These are phyloP conservation scores for Zaprionus lineosus DNA, from an alignment of 2,888 invertebrate genomes.

Conservation along the genomic window DNA sequence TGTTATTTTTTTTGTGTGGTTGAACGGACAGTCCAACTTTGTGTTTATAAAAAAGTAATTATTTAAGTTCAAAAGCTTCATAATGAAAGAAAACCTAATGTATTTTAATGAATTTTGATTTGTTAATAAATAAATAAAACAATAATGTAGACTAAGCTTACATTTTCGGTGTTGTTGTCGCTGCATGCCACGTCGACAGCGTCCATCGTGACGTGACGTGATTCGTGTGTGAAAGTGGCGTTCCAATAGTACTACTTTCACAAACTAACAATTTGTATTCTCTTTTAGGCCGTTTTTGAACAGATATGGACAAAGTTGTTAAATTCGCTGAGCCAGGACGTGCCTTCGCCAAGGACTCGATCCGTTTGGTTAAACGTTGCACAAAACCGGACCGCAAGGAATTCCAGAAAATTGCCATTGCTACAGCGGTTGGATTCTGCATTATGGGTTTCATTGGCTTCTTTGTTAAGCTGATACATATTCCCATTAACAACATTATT, in stretches of 20 bases:
- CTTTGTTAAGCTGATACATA: slow-evolving; percentile 99
- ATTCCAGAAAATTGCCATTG: slow-evolving; percentile 99
- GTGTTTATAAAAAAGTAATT: no score
- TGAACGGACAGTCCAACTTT: no score
- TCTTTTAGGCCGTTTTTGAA: slow-evolving; percentile 12
- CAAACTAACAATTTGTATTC: slow-evolving; percentile 2
- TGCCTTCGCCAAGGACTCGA: slow-evolving; percentile 98
- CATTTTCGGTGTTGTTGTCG: slow-evolving; percentile 1
- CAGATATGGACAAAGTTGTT: slow-evolving; percentile 95
- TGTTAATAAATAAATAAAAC: no score
- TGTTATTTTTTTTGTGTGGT: no score
- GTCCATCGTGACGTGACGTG: slow-evolving; percentile 22
- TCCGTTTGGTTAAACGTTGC: slow-evolving; percentile 98
- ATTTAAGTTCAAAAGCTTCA: no score
- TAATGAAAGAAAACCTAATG: no score
- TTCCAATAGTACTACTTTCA: not conserved
- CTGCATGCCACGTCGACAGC: slow-evolving; percentile 69
- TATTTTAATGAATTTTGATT: no score
- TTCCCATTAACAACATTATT: slow-evolving; percentile 98
- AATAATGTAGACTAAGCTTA: no score
- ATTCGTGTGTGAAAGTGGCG: slow-evolving; percentile 53
- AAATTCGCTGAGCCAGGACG: slow-evolving; percentile 97
- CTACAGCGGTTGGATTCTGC: slow-evolving; percentile 99
- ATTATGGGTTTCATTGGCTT: slow-evolving; percentile 99
- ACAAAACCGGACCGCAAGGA: slow-evolving; percentile 99